Evolutionary conservation across 2,888 invertebrate genomes (phyloP), one percentile per base, ranked within the genome.

Genomic region (Zygaena filipendulae): DNA sequence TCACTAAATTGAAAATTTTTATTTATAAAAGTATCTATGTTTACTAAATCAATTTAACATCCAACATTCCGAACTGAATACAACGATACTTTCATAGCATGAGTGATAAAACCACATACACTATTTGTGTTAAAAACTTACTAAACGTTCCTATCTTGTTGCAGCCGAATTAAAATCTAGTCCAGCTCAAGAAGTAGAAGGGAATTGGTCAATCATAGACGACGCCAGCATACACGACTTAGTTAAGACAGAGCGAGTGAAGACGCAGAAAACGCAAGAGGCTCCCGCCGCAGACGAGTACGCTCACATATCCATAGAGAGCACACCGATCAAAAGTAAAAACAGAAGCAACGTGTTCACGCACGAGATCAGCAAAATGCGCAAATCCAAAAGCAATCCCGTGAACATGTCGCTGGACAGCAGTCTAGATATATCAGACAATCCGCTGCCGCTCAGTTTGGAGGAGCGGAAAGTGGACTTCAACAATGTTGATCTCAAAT

Each of bases 401-500:
- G 40, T 57, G 21, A 49, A 57, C 30, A 80, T 79, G 77, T 79
- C 77, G 3, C 35, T 79, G 43, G 77, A 79, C 47, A 59, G 38
- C 51, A 79, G 77, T 32, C 49, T 69, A 52, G 72, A 74, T 30
- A 57, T 43, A 52, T 50, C 49, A 4, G 67, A 71, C 26, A 68
- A 68, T 38, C 59, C 60, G 7, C 16, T 16, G 16, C n/a, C n/a
- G n/a, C 59, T 71, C 2, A 53, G 45, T 36, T 52, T 75, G 42
- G 75, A 77, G 40, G 52, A 70, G 38, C 72, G 69, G 37, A 75
- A 75, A 40, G 63, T 74, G 55, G 75, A 77, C 43, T 77, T 77
- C 46, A 70, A 66, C 42, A 66, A 49, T 4, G 62, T 77, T 49
- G 74, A 77, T 72, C 72, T 74, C 67, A 74, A 72, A 39, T 63